A percentile compares a stretch with the other conserved stretches of the same genome.
Evolutionary conservation across 1,140 invertebrate genomes (phyloP).

Genomic region (Latrodectus geometricus): DNA sequence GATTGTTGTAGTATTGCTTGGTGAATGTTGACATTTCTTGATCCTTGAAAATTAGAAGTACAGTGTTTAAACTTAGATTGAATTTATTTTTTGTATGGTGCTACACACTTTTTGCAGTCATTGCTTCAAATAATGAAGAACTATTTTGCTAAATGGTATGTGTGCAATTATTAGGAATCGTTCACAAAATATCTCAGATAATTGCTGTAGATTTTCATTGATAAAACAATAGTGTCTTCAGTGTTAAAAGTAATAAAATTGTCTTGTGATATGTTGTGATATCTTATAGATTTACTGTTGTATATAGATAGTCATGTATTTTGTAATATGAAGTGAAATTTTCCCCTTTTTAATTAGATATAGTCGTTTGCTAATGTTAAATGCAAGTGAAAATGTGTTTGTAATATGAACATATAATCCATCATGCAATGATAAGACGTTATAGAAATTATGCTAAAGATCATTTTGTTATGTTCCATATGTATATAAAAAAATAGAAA

Average conservation of each 20-base stretch:
- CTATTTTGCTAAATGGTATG: conserved; percentile 59
- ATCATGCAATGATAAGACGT: neutral
- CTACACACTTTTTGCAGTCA: conserved; percentile 60
- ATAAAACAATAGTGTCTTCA: conserved; percentile 14
- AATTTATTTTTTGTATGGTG: conserved; percentile 61
- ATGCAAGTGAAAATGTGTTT: neutral
- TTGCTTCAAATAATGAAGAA: conserved; percentile 56
- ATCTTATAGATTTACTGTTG: conserved; percentile 58
- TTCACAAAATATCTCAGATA: conserved; percentile 54
- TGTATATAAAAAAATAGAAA: too few species aligned
- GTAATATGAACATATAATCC: neutral
- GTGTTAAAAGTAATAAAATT: conserved; percentile 46
- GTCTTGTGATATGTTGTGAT: conserved; percentile 63
- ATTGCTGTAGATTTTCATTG: neutral
- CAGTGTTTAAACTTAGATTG: conserved; percentile 43
- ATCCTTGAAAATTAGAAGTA: conserved; percentile 54
- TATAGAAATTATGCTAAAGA: neutral
- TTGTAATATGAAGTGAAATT: conserved; percentile 24
- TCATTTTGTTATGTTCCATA: neutral
- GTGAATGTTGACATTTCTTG: conserved; percentile 61
- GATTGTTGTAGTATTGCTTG: conserved; percentile 61
- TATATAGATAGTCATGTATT: conserved; percentile 46
- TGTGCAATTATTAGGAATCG: conserved; percentile 61
- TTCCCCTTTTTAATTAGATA: conserved; percentile 17
- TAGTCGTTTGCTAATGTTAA: conserved; percentile 9